These are phyloP conservation scores for Coturnix japonica DNA, from an alignment of 2,113 vertebrate genomes.

Conservation along the genomic window DNA sequence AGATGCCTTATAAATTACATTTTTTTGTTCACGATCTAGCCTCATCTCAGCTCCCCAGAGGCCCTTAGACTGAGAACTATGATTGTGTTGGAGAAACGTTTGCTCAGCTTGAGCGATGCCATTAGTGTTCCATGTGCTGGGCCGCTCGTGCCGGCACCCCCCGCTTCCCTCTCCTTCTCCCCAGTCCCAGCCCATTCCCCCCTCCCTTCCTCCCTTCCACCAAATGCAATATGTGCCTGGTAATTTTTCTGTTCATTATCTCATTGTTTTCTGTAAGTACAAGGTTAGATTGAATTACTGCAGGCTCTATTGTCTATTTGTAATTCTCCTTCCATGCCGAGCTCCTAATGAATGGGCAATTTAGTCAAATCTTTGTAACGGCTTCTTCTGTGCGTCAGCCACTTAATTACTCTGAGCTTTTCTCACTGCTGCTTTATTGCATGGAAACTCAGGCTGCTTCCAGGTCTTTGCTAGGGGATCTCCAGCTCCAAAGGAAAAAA, in stretches of 20 bases:
- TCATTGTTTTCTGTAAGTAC: conserved; percentile 99
- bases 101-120: conserved; percentile 87
- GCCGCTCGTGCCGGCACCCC: conserved; percentile 51
- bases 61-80: conserved; percentile 86
- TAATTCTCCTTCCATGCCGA: conserved; percentile 90
- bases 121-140: conserved; percentile 82
- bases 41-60: conserved; percentile 90
- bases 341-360: conserved; percentile 99
- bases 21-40: conserved; percentile 87
- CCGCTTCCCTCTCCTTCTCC: conserved; percentile 13
- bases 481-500: neutral
- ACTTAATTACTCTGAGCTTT: conserved; percentile 93
- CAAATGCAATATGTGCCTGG: conserved; percentile 87
- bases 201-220: conserved; percentile 51
- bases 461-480: conserved; percentile 75
- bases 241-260: conserved; percentile 99
- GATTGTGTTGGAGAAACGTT: conserved; percentile 88
- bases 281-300: conserved; percentile 99
- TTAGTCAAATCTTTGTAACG: conserved; percentile 96
- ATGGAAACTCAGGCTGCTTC: conserved; percentile 78
- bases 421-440: conserved; percentile 87
- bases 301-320: conserved; percentile 90
- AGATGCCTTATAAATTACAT: conserved; percentile 94
- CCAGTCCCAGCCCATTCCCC: neutral
- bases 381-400: conserved; percentile 91